Conservation (phyloP, 2,113 vertebrate genomes). For the Neoarius graeffei region DNA sequence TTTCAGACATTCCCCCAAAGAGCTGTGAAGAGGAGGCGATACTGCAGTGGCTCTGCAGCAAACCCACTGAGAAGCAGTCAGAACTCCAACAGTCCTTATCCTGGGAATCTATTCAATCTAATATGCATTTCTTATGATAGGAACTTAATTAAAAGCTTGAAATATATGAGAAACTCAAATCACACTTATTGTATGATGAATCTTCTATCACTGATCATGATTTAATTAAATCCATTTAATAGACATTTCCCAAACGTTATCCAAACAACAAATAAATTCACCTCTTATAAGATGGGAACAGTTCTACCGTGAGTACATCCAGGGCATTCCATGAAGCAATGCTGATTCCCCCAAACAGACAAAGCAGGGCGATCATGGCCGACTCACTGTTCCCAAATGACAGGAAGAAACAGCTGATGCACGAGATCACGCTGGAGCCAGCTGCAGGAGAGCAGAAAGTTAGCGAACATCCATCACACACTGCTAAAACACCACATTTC, state of each 20-base stretch:
- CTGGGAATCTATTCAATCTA: neutral
- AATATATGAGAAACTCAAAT: neutral
- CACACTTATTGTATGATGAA: neutral
- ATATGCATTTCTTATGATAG: neutral
- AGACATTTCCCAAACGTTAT: neutral
- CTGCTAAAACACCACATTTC: neutral
- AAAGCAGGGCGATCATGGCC: slow-evolving; percentile 96
- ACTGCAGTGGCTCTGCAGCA: slow-evolving; percentile 42
- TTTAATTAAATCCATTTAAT: neutral
- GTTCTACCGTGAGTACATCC: slow-evolving; percentile 94
- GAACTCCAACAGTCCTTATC: neutral
- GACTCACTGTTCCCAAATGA: slow-evolving; percentile 97
- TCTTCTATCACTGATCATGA: neutral
- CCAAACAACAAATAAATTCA: slow-evolving; percentile 56
- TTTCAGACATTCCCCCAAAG: slow-evolving; percentile 39
- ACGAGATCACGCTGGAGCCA: slow-evolving; percentile 95
- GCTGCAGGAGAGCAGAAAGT: slow-evolving; percentile 67
- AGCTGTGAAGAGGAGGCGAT: slow-evolving; percentile 7
- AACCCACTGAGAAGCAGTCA: neutral
- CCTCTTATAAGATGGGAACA: slow-evolving; percentile 97
- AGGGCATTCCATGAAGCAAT: slow-evolving; percentile 97
- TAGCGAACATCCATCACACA: neutral
- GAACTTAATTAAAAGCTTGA: neutral
- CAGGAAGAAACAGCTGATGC: slow-evolving; percentile 96
- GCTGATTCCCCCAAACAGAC: slow-evolving; percentile 94